phyloP scores from a whole-genome alignment of 2,113 vertebrate species.

The Podarcis raffonei region DNA sequence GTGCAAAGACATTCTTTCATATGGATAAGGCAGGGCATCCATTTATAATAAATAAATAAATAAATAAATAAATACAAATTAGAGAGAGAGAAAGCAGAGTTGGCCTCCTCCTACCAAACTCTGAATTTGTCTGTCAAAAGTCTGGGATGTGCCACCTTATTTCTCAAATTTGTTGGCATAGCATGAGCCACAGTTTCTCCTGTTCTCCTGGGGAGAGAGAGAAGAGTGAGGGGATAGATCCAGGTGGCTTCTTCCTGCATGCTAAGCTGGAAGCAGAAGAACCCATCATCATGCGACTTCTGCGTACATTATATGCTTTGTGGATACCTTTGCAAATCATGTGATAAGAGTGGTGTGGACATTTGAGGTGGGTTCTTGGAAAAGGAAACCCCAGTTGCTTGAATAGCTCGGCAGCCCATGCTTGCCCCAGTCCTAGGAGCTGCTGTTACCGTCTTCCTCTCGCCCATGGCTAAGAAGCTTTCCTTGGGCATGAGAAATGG shows the following conservation, averaged over 20 bases:
- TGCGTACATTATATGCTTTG: too few species aligned
- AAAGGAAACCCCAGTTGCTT: not conserved
- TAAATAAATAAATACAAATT: not conserved
- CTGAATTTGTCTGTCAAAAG: too few species aligned
- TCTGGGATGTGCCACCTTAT: not conserved
- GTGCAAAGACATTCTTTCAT: too few species aligned
- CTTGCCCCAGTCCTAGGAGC: too few species aligned
- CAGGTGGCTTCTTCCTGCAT: not conserved
- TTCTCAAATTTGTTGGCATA: not conserved
- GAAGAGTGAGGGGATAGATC: not conserved
- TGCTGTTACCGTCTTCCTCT: too few species aligned
- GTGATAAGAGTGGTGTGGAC: not conserved
- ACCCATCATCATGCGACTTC: not conserved
- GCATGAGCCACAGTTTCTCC: not conserved
- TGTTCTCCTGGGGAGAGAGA: not conserved
- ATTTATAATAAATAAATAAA: not conserved
- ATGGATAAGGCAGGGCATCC: not conserved
- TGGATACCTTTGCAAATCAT: not conserved
- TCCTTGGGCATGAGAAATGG: too few species aligned
- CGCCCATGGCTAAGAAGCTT: too few species aligned
- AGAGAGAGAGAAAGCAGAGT: too few species aligned
- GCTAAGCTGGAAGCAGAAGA: not conserved
- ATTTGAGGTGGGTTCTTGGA: not conserved
- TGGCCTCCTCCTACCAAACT: not conserved
- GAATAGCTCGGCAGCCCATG: not conserved